Conservation (phyloP, 2,113 vertebrate species). For the Ancistrus triradiatus region DNA sequence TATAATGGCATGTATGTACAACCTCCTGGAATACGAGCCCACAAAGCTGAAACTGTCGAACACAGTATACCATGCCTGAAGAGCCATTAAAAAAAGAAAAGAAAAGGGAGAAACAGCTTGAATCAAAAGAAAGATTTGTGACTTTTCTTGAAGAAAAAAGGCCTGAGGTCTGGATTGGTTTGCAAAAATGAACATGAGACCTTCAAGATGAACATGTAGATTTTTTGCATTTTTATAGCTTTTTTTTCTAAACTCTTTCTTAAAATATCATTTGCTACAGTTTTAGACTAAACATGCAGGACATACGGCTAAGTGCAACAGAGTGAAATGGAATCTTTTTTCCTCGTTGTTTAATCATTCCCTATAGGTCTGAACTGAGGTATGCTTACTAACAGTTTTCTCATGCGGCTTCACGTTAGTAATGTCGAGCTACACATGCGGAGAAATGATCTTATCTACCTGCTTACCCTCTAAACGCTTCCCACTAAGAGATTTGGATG, state of each 20-base stretch:
- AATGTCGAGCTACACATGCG: conserved; percentile 94
- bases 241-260: conserved; percentile 64
- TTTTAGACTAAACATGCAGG: conserved; percentile 97
- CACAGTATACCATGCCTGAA: conserved; percentile 51
- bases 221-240: conserved; percentile 56
- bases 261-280: conserved; percentile 72
- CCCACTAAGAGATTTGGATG: conserved; percentile 75
- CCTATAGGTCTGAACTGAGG: conserved; percentile 94
- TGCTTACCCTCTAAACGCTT: conserved; percentile 71
- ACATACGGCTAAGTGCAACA: conserved; percentile 92
- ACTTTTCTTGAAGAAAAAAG: conserved; percentile 74
- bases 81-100: neutral
- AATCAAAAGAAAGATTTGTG: conserved; percentile 68
- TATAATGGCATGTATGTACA: conserved; percentile 91
- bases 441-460: conserved; percentile 90
- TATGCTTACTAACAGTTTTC: conserved; percentile 89
- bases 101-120: neutral
- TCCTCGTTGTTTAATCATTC: conserved; percentile 82
- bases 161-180: conserved; percentile 93
- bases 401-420: conserved; percentile 97
- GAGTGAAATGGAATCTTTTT: conserved; percentile 85
- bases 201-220: conserved; percentile 76
- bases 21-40: conserved; percentile 74
- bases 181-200: conserved; percentile 65
- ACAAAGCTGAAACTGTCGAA: conserved; percentile 59